These are phyloP conservation scores for Panopea generosa DNA, from an alignment of 2,888 invertebrate species.

Conservation along the genomic window DNA sequence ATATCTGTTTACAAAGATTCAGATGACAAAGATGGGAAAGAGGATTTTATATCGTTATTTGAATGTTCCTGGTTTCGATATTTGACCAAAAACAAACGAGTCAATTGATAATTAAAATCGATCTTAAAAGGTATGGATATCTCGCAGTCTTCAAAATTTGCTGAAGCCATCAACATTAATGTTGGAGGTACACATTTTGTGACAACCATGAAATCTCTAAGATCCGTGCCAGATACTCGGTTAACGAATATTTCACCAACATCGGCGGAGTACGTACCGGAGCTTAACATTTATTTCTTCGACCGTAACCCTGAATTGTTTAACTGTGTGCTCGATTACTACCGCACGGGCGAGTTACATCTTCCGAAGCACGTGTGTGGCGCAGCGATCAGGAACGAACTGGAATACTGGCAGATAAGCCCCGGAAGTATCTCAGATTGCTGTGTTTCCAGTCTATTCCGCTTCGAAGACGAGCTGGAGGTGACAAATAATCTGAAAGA, in stretches of 20 bases:
- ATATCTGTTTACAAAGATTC: too few species aligned
- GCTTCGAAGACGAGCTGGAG: slow-evolving; percentile 54
- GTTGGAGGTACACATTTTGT: slow-evolving; percentile 61
- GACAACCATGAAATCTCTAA: slow-evolving; percentile 51
- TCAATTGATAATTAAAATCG: too few species aligned
- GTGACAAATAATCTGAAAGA: slow-evolving; percentile 52
- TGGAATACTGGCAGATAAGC: slow-evolving; percentile 75
- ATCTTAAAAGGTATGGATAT: too few species aligned
- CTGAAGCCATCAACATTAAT: slow-evolving; percentile 51
- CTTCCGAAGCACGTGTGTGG: slow-evolving; percentile 74
- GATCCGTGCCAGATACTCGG: slow-evolving; percentile 55
- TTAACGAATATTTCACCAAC: slow-evolving; percentile 39
- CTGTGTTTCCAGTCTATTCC: slow-evolving; percentile 65
- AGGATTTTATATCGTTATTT: too few species aligned
- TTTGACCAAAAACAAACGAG: too few species aligned
- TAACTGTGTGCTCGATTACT: slow-evolving; percentile 70
- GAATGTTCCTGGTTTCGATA: too few species aligned
- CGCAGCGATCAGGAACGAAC: slow-evolving; percentile 69
- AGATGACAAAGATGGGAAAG: too few species aligned
- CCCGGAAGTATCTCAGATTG: slow-evolving; percentile 71
- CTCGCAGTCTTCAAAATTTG: neutral
- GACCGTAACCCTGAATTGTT: slow-evolving; percentile 76
- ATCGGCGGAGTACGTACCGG: slow-evolving; percentile 54
- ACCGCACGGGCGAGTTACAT: slow-evolving; percentile 74
- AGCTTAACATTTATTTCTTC: slow-evolving; percentile 70